Conservation (phyloP, 2,113 vertebrate genomes). For the Cololabis saira region DNA sequence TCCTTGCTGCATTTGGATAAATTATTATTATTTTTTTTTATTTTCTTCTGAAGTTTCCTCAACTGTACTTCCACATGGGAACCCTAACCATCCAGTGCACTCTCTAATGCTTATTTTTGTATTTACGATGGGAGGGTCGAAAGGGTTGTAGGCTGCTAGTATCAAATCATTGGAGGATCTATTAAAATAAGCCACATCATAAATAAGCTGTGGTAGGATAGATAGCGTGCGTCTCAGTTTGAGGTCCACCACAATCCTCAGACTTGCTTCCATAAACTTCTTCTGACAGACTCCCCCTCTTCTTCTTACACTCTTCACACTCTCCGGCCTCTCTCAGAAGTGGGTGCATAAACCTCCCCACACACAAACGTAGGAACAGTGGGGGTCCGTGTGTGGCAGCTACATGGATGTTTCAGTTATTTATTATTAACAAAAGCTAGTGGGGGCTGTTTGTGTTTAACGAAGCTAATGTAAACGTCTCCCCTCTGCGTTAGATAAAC, state of each 20-base stretch:
- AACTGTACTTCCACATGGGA: slow-evolving; percentile 63
- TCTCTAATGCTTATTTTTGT: slow-evolving; percentile 60
- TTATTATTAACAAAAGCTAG: slow-evolving; percentile 76
- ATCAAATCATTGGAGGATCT: slow-evolving; percentile 48
- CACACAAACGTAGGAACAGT: slow-evolving; percentile 20
- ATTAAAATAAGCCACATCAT: slow-evolving; percentile 61
- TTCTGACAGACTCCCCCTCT: slow-evolving; percentile 19
- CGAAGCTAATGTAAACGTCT: slow-evolving; percentile 71
- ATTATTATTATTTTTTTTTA: slow-evolving; percentile 28
- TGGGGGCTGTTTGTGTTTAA: slow-evolving; percentile 67
- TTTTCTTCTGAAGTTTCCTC: slow-evolving; percentile 25
- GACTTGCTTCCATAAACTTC: slow-evolving; percentile 35
- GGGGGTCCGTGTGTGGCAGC: slow-evolving; percentile 36
- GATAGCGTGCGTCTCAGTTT: slow-evolving; percentile 40
- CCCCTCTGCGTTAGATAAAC: slow-evolving; percentile 67
- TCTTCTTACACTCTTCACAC: background rate
- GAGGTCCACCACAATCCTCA: slow-evolving; percentile 30
- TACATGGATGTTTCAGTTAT: slow-evolving; percentile 68
- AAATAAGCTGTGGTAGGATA: slow-evolving; percentile 46
- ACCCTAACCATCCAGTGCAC: slow-evolving; percentile 13
- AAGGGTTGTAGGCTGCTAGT: slow-evolving; percentile 24
- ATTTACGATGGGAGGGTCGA: slow-evolving; percentile 56
- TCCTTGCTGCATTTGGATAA: slow-evolving; percentile 45
- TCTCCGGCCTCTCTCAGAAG: background rate
- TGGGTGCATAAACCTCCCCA: slow-evolving; percentile 7